Evolutionary conservation across 1,140 invertebrate species (phyloP).

Genomic region (Ostrea edulis): DNA sequence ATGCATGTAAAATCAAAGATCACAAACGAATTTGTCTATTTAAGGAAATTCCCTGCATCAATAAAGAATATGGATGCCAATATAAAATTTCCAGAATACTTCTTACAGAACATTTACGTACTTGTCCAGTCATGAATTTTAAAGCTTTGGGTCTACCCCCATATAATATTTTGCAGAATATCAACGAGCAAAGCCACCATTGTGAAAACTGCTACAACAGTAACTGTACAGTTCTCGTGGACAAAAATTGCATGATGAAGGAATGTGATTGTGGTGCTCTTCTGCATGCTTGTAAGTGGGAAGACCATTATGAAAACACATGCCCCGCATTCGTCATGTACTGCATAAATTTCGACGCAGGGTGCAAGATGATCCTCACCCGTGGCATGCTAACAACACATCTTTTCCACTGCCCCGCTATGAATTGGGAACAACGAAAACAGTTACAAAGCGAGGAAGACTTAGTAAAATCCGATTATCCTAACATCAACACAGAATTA

Average conservation of each 20-base stretch:
- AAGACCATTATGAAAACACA: neutral
- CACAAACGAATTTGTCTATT: slow-evolving; percentile 4
- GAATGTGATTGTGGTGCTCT: neutral
- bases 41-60: neutral
- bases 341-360: neutral
- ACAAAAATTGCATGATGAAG: neutral
- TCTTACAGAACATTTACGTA: slow-evolving; percentile 25
- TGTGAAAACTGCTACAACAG: neutral
- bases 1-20: slow-evolving; percentile 6
- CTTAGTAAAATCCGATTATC: neutral
- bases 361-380: neutral
- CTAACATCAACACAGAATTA: neutral
- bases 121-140: slow-evolving; percentile 5
- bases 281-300: neutral
- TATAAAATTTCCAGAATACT: slow-evolving; percentile 5
- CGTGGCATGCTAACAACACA: neutral
- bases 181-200: slow-evolving; percentile 2
- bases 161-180: neutral
- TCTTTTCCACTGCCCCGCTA: neutral
- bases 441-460: neutral
- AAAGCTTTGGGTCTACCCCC: neutral
- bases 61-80: neutral
- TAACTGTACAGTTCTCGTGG: neutral
- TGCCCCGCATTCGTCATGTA: neutral
- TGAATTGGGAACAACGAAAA: neutral